phyloP scores from a whole-genome alignment of 1,140 invertebrate genomes.

The Calliphora vicina region DNA sequence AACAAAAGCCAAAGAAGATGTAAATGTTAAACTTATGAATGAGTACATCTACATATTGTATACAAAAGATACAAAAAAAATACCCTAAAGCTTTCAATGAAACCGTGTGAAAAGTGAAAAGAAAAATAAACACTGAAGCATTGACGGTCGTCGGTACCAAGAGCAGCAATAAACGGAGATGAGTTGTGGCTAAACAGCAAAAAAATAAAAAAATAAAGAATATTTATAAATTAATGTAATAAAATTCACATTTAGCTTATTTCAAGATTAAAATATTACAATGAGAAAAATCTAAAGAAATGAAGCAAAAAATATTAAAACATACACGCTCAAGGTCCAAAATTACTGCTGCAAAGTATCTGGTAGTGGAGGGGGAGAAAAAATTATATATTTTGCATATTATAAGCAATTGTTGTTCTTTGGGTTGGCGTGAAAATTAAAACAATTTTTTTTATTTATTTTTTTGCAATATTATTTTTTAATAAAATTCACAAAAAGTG shows the following conservation, averaged over 20 bases:
- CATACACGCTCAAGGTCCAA: not conserved
- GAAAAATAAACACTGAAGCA: not conserved
- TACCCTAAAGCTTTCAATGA: not conserved
- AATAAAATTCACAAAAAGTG: too few species aligned
- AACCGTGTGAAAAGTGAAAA: not conserved
- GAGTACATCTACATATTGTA: too few species aligned
- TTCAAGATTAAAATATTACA: conserved; percentile 2
- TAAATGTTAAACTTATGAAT: not conserved
- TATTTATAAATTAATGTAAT: conserved; percentile 1
- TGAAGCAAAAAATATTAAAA: not conserved
- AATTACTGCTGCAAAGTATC: too few species aligned
- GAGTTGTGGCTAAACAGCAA: not conserved
- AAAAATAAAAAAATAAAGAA: not conserved
- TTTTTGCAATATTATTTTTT: too few species aligned
- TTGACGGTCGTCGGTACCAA: not conserved
- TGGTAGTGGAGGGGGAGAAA: not conserved
- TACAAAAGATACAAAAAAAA: not conserved
- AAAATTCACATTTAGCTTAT: conserved; percentile 11
- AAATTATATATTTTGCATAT: not conserved
- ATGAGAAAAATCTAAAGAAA: not conserved
- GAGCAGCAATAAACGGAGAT: not conserved
- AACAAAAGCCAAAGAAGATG: not conserved
- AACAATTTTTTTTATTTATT: not conserved
- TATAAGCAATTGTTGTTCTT: not conserved
- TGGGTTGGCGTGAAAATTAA: not conserved